A percentile compares a stretch with the other conserved stretches of the same genome.
phyloP scores from a whole-genome alignment of 2,888 invertebrate species.

The Polydrusus cervinus region DNA sequence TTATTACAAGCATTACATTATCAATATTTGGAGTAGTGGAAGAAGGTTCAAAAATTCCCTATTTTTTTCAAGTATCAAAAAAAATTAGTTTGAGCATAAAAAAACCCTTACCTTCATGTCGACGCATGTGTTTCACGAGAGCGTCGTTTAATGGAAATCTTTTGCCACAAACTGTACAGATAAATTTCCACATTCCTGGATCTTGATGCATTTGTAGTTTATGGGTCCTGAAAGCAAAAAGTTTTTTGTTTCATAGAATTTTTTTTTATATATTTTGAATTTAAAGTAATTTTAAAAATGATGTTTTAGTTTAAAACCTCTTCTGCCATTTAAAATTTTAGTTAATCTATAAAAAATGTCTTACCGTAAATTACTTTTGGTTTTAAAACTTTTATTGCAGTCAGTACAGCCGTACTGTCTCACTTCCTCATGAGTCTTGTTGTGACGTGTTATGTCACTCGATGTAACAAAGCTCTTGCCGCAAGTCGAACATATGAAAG shows the following conservation, averaged over 20 bases:
- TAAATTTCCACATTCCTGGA: constrained; percentile 63
- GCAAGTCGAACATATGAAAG: constrained; percentile 60
- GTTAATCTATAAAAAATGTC: too few species aligned
- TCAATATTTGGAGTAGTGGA: too few species aligned
- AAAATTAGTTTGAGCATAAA: too few species aligned
- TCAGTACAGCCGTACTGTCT: constrained; percentile 61
- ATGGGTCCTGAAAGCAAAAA: constrained; percentile 58
- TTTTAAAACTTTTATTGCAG: constrained; percentile 56
- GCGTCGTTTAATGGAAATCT: constrained; percentile 64
- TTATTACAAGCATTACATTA: too few species aligned
- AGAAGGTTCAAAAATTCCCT: too few species aligned
- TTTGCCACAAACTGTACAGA: constrained; percentile 62
- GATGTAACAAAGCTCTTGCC: constrained; percentile 67
- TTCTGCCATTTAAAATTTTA: too few species aligned
- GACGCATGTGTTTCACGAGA: constrained; percentile 62
- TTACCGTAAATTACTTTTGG: constrained; percentile 54
- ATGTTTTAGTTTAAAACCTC: too few species aligned
- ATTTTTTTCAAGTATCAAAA: too few species aligned
- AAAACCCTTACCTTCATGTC: constrained; percentile 56
- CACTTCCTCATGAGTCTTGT: constrained; percentile 61
- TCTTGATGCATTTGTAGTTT: constrained; percentile 65
- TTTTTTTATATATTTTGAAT: too few species aligned
- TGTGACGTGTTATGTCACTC: constrained; percentile 61
- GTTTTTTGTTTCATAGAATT: too few species aligned
- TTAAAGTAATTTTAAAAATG: too few species aligned